phyloP scores from a whole-genome alignment of 2,113 vertebrate genomes.

The Callaeas wilsoni region DNA sequence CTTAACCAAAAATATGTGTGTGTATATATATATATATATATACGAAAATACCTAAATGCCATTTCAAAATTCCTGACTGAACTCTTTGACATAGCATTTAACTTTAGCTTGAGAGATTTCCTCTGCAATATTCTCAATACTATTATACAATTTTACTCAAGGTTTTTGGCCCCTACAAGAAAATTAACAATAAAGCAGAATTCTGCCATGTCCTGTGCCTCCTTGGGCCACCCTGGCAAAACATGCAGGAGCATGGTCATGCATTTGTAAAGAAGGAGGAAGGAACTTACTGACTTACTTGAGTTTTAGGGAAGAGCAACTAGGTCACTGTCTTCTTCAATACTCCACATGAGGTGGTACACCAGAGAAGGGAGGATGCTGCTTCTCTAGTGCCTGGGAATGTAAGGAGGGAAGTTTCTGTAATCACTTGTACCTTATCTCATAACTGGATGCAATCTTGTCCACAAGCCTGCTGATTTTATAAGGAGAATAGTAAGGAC shows the following conservation, averaged over 20 bases:
- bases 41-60: not conserved
- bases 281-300: not conserved
- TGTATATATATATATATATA: not conserved
- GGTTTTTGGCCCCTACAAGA: not conserved
- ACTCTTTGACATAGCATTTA: not conserved
- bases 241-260: not conserved
- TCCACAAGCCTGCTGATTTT: not conserved
- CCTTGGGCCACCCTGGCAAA: not conserved
- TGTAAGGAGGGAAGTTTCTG: not conserved
- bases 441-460: not conserved
- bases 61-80: not conserved
- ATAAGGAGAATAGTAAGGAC: not conserved
- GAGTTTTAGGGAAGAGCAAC: not conserved
- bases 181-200: not conserved
- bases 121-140: not conserved
- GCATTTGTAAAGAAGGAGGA: not conserved
- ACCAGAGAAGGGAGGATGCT: not conserved
- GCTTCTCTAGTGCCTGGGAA: not conserved
- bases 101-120: not conserved
- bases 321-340: not conserved
- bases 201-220: not conserved
- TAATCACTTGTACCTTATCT: not conserved
- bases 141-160: not conserved
- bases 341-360: not conserved
- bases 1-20: too few relatives aligned